Conservation (phyloP, 2,113 vertebrate genomes). For the Lipotes vexillifer region DNA sequence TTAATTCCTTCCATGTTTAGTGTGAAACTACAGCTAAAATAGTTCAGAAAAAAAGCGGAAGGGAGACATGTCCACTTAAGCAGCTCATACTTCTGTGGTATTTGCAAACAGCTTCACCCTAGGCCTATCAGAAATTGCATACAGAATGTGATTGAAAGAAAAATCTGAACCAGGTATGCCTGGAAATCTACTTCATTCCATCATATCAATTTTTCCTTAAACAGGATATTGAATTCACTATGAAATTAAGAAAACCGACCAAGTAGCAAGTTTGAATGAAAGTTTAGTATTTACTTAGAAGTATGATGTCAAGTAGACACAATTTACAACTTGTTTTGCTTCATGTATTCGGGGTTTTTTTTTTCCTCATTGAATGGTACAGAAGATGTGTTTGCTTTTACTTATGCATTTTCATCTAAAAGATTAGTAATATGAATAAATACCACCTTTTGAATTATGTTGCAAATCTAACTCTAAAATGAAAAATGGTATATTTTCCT, state of each 20-base stretch:
- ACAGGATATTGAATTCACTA: not conserved
- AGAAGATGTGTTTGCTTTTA: not conserved
- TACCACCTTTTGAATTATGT: not conserved
- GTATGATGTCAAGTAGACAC: not conserved
- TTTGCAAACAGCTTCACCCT: not conserved
- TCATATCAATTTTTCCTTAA: not conserved
- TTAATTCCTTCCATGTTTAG: not conserved
- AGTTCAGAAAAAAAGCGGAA: not conserved
- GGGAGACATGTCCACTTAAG: not conserved
- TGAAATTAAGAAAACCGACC: not conserved
- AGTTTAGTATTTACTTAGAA: not conserved
- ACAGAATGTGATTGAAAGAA: not conserved
- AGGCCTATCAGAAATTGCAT: not conserved
- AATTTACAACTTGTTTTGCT: not conserved
- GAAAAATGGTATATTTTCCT: not conserved
- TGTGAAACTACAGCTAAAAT: not conserved
- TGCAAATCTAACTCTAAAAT: not conserved
- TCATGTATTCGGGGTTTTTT: not conserved
- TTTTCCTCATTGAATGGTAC: not conserved
- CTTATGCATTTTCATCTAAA: not conserved
- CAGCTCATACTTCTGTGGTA: not conserved
- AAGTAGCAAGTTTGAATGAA: not conserved
- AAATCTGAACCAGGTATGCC: not conserved
- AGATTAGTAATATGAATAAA: not conserved
- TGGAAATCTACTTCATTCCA: not conserved